Percentiles rank a stretch among this genome's conserved stretches.
These are phyloP conservation scores for Coelinius sp. DNA, from an alignment of 2,888 invertebrate species.

Conservation along the genomic window DNA sequence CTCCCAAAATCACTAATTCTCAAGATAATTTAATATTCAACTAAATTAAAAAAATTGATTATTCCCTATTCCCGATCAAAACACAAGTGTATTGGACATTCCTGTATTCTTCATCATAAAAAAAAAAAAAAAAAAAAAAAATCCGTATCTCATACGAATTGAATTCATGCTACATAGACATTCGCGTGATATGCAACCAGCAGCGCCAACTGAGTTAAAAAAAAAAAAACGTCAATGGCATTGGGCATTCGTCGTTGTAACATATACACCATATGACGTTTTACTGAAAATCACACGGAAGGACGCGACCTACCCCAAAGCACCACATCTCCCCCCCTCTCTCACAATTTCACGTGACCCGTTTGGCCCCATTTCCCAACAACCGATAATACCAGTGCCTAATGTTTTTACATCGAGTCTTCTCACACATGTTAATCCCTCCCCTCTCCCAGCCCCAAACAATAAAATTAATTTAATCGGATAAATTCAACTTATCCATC, in stretches of 20 bases:
- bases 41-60: neutral
- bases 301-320: slow-evolving; percentile 51
- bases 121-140: no score
- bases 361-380: slow-evolving; percentile 48
- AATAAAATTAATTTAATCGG: slow-evolving; percentile 2
- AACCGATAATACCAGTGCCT: slow-evolving; percentile 28
- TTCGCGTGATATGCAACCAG: slow-evolving; percentile 2
- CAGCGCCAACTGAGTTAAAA: slow-evolving; percentile 13
- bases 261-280: slow-evolving; percentile 19
- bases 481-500: neutral
- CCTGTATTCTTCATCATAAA: neutral
- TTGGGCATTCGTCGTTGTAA: slow-evolving; percentile 8
- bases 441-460: neutral
- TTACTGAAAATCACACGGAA: slow-evolving; percentile 45
- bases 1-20: no score
- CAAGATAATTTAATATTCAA: no score
- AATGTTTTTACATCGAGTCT: neutral
- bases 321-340: slow-evolving; percentile 27
- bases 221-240: slow-evolving; percentile 31
- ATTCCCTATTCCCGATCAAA: neutral
- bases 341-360: slow-evolving; percentile 47
- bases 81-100: neutral
- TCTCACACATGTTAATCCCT: neutral
- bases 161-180: slow-evolving; percentile 12
- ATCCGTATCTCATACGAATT: slow-evolving; percentile 11